phyloP scores from a whole-genome alignment of 2,113 vertebrate genomes.

The Megaleporinus macrocephalus region DNA sequence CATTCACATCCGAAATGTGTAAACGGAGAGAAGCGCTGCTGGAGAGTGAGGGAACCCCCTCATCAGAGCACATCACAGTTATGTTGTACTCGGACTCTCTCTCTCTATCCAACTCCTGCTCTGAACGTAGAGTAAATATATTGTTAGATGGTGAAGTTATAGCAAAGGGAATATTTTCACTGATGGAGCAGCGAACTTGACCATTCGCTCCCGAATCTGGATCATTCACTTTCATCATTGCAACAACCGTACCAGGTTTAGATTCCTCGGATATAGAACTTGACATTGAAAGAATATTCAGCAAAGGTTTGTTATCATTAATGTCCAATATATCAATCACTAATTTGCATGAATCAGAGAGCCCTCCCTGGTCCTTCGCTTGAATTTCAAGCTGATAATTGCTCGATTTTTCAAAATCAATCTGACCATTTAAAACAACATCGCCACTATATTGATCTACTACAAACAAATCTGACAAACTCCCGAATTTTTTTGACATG shows the following conservation, averaged over 20 bases:
- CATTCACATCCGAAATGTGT: too few species aligned
- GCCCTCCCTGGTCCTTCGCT: slow-evolving; percentile 75
- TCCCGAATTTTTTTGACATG: slow-evolving; percentile 61
- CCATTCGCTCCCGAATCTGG: slow-evolving; percentile 69
- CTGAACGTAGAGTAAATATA: slow-evolving; percentile 60
- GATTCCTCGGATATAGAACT: slow-evolving; percentile 62
- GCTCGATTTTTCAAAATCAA: slow-evolving; percentile 77
- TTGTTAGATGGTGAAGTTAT: slow-evolving; percentile 59
- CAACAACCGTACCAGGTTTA: slow-evolving; percentile 51
- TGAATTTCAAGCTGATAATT: slow-evolving; percentile 71
- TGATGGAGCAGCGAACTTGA: slow-evolving; percentile 52
- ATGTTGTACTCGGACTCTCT: too few species aligned
- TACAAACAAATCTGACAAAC: slow-evolving; percentile 60
- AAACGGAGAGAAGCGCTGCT: too few species aligned
- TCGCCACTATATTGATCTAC: slow-evolving; percentile 70
- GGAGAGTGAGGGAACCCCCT: too few species aligned
- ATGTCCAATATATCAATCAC: slow-evolving; percentile 73
- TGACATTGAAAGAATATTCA: slow-evolving; percentile 66
- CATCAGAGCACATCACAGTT: too few species aligned
- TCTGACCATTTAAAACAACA: slow-evolving; percentile 56
- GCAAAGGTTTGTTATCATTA: slow-evolving; percentile 65
- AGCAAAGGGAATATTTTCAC: slow-evolving; percentile 57
- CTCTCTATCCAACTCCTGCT: neutral
- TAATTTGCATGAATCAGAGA: slow-evolving; percentile 70
- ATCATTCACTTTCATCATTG: slow-evolving; percentile 68